A percentile compares a stretch with the other conserved stretches of the same genome.
phyloP scores from a whole-genome alignment of 2,113 vertebrate species.

The Illadopsis cleaveri region DNA sequence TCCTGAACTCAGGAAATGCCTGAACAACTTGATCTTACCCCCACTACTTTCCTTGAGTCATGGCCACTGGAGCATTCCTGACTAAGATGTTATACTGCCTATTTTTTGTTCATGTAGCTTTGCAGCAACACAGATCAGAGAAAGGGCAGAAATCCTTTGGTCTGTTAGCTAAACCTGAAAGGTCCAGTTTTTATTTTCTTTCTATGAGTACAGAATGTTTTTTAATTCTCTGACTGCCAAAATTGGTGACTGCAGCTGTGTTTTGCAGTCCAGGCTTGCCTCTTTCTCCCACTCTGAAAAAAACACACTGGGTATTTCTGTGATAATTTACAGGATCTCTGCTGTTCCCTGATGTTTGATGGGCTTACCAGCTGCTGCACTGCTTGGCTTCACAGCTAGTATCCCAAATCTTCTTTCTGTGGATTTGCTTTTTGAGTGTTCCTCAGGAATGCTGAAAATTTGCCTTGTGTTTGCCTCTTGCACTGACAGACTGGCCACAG shows the following conservation, averaged over 20 bases:
- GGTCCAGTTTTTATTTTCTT: background rate
- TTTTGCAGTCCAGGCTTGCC: background rate
- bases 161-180: background rate
- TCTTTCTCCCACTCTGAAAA: background rate
- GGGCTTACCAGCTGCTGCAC: background rate
- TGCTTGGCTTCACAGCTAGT: background rate
- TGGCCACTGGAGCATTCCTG: rapidly evolving
- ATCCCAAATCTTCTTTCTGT: background rate
- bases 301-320: background rate
- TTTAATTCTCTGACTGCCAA: background rate
- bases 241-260: background rate
- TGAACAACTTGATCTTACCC: background rate
- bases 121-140: rapidly evolving
- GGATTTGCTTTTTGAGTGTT: background rate
- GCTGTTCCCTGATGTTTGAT: background rate
- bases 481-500: background rate
- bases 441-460: background rate
- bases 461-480: background rate
- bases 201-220: background rate
- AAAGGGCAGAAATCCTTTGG: background rate
- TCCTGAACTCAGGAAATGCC: background rate
- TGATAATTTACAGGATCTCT: background rate
- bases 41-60: background rate
- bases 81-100: background rate
- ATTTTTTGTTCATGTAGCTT: background rate